phyloP scores from a whole-genome alignment of 2,113 vertebrate species.

The Dipodomys merriami region DNA sequence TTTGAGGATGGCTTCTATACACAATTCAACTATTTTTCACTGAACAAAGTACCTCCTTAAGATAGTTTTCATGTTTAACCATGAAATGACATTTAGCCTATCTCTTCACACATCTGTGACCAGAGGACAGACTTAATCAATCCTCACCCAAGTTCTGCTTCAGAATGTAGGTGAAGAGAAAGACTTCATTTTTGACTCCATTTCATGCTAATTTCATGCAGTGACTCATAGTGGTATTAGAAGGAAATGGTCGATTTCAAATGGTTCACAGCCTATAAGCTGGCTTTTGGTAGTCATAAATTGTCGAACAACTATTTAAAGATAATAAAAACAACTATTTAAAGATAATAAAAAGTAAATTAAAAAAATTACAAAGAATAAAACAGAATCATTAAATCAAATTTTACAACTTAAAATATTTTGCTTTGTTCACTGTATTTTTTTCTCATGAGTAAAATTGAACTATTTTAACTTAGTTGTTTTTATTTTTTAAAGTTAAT shows the following conservation, averaged over 20 bases:
- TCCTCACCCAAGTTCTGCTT: background rate
- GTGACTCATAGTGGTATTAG: background rate
- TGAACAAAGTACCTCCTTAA: background rate
- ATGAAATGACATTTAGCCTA: background rate
- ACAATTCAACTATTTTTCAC: background rate
- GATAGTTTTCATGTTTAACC: background rate
- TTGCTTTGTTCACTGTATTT: background rate
- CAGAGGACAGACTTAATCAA: background rate
- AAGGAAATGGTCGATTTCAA: background rate
- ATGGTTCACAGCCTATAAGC: background rate
- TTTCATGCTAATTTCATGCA: background rate
- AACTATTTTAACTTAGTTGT: too few relatives aligned
- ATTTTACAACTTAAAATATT: background rate
- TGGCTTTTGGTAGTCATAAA: background rate
- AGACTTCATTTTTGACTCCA: background rate
- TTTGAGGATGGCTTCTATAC: background rate
- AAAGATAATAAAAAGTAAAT: background rate
- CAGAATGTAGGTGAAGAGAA: too few relatives aligned
- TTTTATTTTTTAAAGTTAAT: background rate
- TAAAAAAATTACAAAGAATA: background rate
- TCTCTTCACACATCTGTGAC: background rate
- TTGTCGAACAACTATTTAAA: too few relatives aligned
- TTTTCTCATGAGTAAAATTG: background rate
- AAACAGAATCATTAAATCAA: background rate
- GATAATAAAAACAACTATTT: background rate